Evolutionary conservation across 2,113 vertebrate species (phyloP).

Genomic region (Oplegnathus fasciatus): DNA sequence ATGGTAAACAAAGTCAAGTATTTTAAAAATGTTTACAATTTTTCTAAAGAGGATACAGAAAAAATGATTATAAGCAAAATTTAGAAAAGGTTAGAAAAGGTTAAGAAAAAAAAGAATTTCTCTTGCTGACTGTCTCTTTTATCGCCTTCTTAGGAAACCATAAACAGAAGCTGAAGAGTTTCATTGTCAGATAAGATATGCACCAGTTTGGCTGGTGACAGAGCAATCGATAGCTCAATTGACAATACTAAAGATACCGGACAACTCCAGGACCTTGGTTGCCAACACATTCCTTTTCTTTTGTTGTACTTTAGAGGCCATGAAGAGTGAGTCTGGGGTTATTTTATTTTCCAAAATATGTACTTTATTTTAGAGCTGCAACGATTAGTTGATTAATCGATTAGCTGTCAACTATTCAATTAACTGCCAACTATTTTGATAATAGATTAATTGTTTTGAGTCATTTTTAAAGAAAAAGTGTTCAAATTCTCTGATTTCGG

Average conservation of each 20-base stretch:
- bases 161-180: not conserved
- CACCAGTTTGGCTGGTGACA: not conserved
- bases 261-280: not conserved
- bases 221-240: not conserved
- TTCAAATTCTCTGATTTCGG: too few relatives aligned
- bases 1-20: not conserved
- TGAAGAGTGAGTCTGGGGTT: not conserved
- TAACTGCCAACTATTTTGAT: too few relatives aligned
- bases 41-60: not conserved
- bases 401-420: too few relatives aligned
- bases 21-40: not conserved
- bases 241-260: not conserved
- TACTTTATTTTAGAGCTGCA: too few relatives aligned
- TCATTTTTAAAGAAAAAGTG: too few relatives aligned
- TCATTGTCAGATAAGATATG: not conserved
- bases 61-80: not conserved
- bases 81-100: not conserved
- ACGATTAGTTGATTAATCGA: too few relatives aligned
- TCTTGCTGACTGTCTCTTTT: not conserved
- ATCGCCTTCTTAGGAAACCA: not conserved
- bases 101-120: not conserved
- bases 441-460: too few relatives aligned
- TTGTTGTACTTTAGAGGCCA: not conserved
- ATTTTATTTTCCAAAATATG: not conserved
- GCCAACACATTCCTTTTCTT: not conserved